Percentiles rank a stretch among this genome's conserved stretches.
These are phyloP conservation scores for Mechanitis messenoides DNA, from an alignment of 2,888 invertebrate species.

Conservation along the genomic window DNA sequence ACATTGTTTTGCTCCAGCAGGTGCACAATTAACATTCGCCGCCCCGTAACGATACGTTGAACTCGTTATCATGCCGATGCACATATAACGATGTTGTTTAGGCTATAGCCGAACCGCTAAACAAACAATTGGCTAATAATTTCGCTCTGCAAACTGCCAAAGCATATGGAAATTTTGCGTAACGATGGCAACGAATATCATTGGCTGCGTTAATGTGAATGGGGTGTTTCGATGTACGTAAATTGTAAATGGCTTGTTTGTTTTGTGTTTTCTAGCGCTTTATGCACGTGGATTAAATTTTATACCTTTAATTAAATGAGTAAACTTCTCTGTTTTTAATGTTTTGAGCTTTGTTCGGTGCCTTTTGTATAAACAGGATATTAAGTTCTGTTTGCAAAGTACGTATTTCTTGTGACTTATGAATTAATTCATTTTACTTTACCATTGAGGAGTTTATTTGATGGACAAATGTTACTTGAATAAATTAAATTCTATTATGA, in stretches of 20 bases:
- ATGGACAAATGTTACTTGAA: too few relatives aligned
- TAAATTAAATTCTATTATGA: too few relatives aligned
- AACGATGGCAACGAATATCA: conserved; percentile 42
- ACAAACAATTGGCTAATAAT: conserved; percentile 62
- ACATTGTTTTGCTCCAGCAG: conserved; percentile 12
- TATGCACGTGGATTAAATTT: conserved; percentile 28
- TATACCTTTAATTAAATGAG: conserved; percentile 33
- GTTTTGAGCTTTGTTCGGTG: conserved; percentile 8
- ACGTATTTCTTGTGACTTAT: conserved; percentile 9
- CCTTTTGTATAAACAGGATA: conserved; percentile 5
- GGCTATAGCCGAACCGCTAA: conserved; percentile 45
- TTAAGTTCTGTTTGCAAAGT: conserved; percentile 10
- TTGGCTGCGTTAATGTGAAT: conserved; percentile 57
- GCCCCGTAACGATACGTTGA: conserved; percentile 34
- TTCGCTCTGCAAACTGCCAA: conserved; percentile 51
- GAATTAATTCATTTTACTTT: background rate
- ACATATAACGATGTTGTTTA: conserved; percentile 45
- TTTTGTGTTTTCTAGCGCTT: conserved; percentile 29
- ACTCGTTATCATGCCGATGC: conserved; percentile 46
- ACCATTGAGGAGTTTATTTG: background rate
- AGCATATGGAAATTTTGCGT: conserved; percentile 59
- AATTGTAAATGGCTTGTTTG: conserved; percentile 34
- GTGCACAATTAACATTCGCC: conserved; percentile 20
- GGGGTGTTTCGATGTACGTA: conserved; percentile 41
- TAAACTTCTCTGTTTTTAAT: conserved; percentile 23